Percentiles rank a stretch among this genome's conserved stretches.
These are phyloP conservation scores for Tympanuchus pallidicinctus DNA, from an alignment of 2,113 vertebrate species.

Conservation along the genomic window DNA sequence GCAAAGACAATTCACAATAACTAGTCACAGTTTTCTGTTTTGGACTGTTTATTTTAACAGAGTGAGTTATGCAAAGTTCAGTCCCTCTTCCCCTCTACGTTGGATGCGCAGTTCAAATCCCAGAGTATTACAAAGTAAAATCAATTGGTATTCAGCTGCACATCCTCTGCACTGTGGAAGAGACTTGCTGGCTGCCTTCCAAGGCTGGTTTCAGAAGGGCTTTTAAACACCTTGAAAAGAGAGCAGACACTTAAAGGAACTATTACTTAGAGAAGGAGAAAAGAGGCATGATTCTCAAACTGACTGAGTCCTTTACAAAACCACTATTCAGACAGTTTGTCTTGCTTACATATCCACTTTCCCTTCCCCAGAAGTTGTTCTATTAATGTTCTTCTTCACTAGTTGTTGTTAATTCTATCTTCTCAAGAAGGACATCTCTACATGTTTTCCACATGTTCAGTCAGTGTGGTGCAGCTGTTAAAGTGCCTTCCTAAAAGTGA, in stretches of 20 bases:
- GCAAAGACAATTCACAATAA: not conserved
- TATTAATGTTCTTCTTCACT: not conserved
- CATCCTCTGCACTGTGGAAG: not conserved
- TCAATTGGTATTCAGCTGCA: constrained; percentile 21
- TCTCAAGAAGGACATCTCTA: not conserved
- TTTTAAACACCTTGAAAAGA: not conserved
- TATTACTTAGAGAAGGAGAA: not conserved
- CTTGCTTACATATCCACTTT: not conserved
- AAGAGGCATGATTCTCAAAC: not conserved
- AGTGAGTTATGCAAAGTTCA: not conserved
- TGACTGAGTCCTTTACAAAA: not conserved
- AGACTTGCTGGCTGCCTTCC: constrained; percentile 40
- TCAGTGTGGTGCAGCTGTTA: not conserved
- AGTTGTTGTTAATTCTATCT: not conserved
- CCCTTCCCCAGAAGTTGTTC: not conserved
- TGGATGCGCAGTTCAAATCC: not conserved
- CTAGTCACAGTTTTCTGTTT: not conserved
- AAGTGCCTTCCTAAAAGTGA: not conserved
- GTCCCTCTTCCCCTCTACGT: not conserved
- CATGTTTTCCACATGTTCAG: not conserved
- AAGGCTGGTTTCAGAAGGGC: not conserved
- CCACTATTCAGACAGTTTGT: not conserved
- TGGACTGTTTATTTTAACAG: not conserved
- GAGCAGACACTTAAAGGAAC: not conserved
- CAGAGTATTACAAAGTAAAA: not conserved